phyloP scores from a whole-genome alignment of 2,797 vertebrate species.

The Sciurus vulgaris region DNA sequence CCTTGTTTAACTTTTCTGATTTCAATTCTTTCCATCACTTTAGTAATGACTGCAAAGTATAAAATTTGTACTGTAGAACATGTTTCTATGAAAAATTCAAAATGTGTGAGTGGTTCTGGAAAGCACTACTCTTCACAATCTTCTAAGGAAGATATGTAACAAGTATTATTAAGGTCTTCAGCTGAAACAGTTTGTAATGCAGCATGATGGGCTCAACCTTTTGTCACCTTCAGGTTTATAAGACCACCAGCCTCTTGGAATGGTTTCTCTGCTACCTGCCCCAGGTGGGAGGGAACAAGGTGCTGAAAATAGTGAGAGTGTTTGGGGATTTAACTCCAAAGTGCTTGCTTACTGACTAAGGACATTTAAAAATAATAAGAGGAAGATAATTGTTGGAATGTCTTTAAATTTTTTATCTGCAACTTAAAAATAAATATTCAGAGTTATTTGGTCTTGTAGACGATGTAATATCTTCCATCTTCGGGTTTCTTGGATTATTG shows the following conservation, averaged over 20 bases:
- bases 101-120: neutral
- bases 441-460: slow-evolving; percentile 20
- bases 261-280: slow-evolving; percentile 6
- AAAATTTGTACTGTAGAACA: neutral
- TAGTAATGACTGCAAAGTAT: neutral
- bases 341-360: neutral
- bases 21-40: slow-evolving; percentile 20
- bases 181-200: neutral
- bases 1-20: slow-evolving; percentile 30
- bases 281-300: neutral
- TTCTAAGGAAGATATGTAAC: neutral
- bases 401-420: slow-evolving; percentile 25
- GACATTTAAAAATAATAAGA: neutral
- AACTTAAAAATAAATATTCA: neutral
- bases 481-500: neutral
- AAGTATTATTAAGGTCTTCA: neutral
- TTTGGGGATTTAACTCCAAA: neutral
- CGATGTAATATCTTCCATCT: neutral
- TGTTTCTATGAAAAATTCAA: neutral
- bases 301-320: neutral
- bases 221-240: neutral
- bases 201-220: neutral
- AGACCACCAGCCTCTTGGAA: neutral
- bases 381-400: neutral
- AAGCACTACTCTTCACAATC: neutral